A percentile compares a stretch with the other conserved stretches of the same genome.
phyloP scores from a whole-genome alignment of 2,888 invertebrate genomes.

The Rotaria macrura region DNA sequence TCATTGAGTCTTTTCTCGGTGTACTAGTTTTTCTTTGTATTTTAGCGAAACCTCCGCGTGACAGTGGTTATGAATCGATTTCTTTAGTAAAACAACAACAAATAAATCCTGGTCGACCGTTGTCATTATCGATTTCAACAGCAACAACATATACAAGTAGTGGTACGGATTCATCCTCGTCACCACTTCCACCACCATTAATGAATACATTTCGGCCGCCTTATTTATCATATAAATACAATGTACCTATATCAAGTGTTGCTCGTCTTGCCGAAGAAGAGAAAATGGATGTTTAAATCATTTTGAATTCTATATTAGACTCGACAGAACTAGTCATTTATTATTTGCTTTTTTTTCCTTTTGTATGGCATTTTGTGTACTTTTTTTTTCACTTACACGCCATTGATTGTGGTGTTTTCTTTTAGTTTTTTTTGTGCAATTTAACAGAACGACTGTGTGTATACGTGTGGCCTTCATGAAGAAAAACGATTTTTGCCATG shows the following conservation, averaged over 20 bases:
- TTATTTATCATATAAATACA: neutral
- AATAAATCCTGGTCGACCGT: neutral
- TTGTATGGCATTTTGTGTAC: neutral
- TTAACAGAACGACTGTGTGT: neutral
- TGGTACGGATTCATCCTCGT: conserved; percentile 11
- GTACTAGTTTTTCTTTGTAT: neutral
- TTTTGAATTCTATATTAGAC: neutral
- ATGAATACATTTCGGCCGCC: conserved; percentile 19
- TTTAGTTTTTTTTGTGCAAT: neutral
- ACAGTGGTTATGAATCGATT: neutral
- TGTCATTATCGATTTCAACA: neutral
- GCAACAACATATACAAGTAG: conserved; percentile 8
- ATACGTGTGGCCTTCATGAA: neutral
- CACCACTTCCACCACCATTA: neutral
- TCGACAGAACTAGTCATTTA: neutral
- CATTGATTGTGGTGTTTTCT: neutral
- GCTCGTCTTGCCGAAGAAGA: conserved; percentile 8
- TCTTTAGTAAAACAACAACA: neutral
- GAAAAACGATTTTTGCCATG: neutral
- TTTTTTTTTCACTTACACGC: neutral
- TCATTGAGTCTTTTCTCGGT: neutral
- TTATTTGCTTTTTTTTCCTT: neutral
- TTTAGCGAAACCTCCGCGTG: conserved; percentile 3
- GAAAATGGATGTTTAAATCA: neutral
- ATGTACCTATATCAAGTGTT: neutral